Percentiles rank a stretch among this genome's conserved stretches.
phyloP scores from a whole-genome alignment of 2,888 invertebrate species.

The Pilophorus perplexus region DNA sequence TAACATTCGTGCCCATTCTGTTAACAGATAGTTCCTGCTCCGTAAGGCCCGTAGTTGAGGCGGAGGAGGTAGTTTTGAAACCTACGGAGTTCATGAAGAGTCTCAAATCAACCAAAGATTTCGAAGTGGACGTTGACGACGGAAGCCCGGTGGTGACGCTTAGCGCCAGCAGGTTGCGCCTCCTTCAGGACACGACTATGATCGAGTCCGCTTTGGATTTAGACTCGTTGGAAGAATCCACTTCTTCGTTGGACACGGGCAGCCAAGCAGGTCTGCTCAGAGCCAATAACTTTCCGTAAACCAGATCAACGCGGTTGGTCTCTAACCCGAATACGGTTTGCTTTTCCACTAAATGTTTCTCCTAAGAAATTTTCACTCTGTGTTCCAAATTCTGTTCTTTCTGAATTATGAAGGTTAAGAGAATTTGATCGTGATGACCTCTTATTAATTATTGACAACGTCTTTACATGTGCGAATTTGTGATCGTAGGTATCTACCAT shows the following conservation, averaged over 20 bases:
- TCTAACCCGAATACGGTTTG: too few relatives aligned
- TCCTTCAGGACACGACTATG: slow-evolving; percentile 85
- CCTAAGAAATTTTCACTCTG: too few relatives aligned
- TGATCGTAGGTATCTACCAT: too few relatives aligned
- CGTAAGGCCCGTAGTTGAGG: slow-evolving; percentile 41
- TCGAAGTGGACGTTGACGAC: slow-evolving; percentile 47
- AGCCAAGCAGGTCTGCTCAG: slow-evolving; percentile 67
- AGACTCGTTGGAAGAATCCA: slow-evolving; percentile 75
- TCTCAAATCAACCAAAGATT: slow-evolving; percentile 42
- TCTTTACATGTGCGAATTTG: too few relatives aligned
- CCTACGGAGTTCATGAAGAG: slow-evolving; percentile 42
- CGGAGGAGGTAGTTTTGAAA: slow-evolving; percentile 43
- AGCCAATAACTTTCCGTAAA: slow-evolving; percentile 32
- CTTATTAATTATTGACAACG: too few relatives aligned
- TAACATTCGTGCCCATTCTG: too few relatives aligned
- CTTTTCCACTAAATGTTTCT: too few relatives aligned
- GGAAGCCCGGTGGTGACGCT: slow-evolving; percentile 51
- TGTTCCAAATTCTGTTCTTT: too few relatives aligned
- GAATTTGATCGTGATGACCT: too few relatives aligned
- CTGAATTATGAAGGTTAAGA: too few relatives aligned
- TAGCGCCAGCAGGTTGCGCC: slow-evolving; percentile 70
- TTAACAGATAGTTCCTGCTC: slow-evolving; percentile 36
- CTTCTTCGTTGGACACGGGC: slow-evolving; percentile 61
- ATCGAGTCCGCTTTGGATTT: slow-evolving; percentile 85
- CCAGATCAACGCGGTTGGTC: too few relatives aligned